A percentile compares a stretch with the other conserved stretches of the same genome.
Conservation (phyloP, 2,797 vertebrate species). For the Poecilia gillii region DNA sequence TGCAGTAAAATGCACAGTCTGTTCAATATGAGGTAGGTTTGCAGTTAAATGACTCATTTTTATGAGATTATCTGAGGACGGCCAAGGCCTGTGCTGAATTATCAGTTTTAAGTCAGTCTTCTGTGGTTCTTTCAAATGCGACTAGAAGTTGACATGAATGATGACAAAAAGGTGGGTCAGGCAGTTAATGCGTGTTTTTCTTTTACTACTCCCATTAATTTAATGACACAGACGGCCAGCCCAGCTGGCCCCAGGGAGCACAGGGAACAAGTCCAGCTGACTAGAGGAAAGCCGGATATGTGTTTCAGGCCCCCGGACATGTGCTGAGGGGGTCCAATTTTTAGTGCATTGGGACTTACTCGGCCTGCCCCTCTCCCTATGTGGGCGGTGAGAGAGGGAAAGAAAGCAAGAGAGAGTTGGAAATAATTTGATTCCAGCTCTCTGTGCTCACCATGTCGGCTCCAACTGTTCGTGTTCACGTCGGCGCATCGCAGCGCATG, state of each 20-base stretch:
- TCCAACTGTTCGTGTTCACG: slow-evolving; percentile 40
- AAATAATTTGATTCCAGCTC: slow-evolving; percentile 65
- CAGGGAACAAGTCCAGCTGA: slow-evolving; percentile 72
- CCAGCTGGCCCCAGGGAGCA: slow-evolving; percentile 68
- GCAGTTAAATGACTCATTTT: slow-evolving; percentile 18
- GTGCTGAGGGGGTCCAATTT: slow-evolving; percentile 70
- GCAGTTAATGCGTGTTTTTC: slow-evolving; percentile 18
- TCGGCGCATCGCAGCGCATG: slow-evolving; percentile 32
- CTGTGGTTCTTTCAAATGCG: slow-evolving; percentile 33
- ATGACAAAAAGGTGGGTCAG: neutral
- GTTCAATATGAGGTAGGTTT: neutral
- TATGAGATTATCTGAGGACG: slow-evolving; percentile 1
- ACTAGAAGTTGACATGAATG: slow-evolving; percentile 27
- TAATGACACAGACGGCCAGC: slow-evolving; percentile 69
- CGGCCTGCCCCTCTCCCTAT: slow-evolving; percentile 71
- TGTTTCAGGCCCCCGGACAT: slow-evolving; percentile 73
- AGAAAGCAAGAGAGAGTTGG: slow-evolving; percentile 22
- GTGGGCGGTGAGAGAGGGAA: slow-evolving; percentile 70
- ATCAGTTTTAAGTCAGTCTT: slow-evolving; percentile 35
- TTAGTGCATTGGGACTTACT: slow-evolving; percentile 73
- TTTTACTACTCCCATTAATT: slow-evolving; percentile 38
- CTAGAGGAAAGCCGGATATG: slow-evolving; percentile 71
- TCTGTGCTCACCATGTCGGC: slow-evolving; percentile 56
- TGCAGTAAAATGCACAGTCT: neutral
- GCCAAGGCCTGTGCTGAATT: neutral